Evolutionary conservation across 1,140 invertebrate species (phyloP), one percentile per base, ranked within the genome.

Genomic region (Tetramorium parvispinum): DNA sequence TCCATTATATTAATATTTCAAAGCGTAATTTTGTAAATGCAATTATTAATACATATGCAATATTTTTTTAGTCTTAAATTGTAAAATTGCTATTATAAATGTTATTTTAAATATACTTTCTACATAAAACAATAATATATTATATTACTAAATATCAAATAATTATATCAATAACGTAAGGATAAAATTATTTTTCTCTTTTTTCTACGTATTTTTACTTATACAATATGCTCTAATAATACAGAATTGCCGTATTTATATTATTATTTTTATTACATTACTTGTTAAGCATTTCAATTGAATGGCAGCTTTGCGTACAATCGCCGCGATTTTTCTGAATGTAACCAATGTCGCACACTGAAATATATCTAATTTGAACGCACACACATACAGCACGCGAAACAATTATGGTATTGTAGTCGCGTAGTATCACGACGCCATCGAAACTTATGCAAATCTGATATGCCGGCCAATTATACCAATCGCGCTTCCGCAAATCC

Each of bases 391-490:
- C 13, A 18, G 32, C 1, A 6, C 11, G 8, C 40, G 2, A 75
- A 63, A 73, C 27, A 83, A 83, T 81, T 43, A 51, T 16, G 32
- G 11, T 18, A 75, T 53, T 53, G 46, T 37, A 24, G 24, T 24
- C 13, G 16, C n/a, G 13, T 16, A 57, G 8, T 61, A 83, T 83
- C 43, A 40, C 21, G 6, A 16, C 68, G 78, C 49, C 51, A 73
- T 83, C 66, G 2, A 83, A 83, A 61, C 40, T 83, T 75, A 37
- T 83, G 43, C 40, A 75, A 83, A 83, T 83, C 68, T 83, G 79
- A 83, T 83, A 83, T 37, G 55, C 27, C 40, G 43, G 7, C 24
- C 66, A 83, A 75, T 83, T 83, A 83, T 81, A 57, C 40, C 13
- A 57, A 21, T 46, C 32, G 13, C 49, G 18, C 61, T 85, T 59